Evolutionary conservation across 30 jellyfish, hydroid and myxozoan species (phyloP).

Genomic region (Hydra vulgaris): DNA sequence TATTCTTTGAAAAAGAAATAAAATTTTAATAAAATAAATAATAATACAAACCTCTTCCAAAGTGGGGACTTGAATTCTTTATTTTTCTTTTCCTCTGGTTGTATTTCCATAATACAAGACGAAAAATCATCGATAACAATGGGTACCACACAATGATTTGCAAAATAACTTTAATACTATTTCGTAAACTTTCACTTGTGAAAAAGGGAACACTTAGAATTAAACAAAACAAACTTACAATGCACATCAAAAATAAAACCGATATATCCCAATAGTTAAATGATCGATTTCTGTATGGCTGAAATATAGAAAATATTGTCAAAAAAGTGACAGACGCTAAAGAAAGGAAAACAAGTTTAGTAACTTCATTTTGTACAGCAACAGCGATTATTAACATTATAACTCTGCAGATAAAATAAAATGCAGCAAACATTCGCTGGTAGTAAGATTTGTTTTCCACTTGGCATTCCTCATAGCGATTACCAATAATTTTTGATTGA

Average conservation of each 20-base stretch:
- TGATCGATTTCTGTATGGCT: constrained; percentile 69
- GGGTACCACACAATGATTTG: constrained; percentile 53
- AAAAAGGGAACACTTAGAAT: constrained; percentile 60
- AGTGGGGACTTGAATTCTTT: not conserved
- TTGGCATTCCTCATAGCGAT: not conserved
- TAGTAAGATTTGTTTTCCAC: constrained; percentile 13
- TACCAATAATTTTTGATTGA: constrained; percentile 19
- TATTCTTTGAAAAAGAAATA: too few relatives aligned
- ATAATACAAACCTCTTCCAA: not conserved
- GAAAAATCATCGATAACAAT: constrained; percentile 25
- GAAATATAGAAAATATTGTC: constrained; percentile 49
- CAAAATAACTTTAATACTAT: not conserved
- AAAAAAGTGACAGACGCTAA: constrained; percentile 44
- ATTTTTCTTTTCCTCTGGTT: not conserved
- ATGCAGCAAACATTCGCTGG: constrained; percentile 55
- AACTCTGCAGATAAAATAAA: constrained; percentile 67
- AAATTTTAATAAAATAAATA: too few relatives aligned
- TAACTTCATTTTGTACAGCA: constrained; percentile 43
- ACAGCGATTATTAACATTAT: constrained; percentile 36
- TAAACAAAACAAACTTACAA: constrained; percentile 51
- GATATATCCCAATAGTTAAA: constrained; percentile 77
- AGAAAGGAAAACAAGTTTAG: constrained; percentile 54
- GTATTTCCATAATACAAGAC: constrained; percentile 10
- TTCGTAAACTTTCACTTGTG: constrained; percentile 19
- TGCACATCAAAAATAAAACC: constrained; percentile 50